phyloP scores from a whole-genome alignment of 2,888 invertebrate species.

The Apodemia duryi region DNA sequence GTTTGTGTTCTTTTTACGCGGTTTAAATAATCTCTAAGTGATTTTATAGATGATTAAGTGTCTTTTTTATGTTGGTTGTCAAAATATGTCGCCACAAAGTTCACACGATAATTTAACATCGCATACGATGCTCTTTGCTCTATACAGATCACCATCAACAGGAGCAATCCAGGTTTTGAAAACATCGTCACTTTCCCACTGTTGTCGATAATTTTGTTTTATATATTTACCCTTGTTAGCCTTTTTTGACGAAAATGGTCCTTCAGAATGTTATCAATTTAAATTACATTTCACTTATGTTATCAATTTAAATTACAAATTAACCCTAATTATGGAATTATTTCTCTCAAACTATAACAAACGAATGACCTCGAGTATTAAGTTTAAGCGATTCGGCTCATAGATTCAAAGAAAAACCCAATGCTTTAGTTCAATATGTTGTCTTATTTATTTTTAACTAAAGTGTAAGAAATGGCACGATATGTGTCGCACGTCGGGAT shows the following conservation, averaged over 20 bases:
- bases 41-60: not conserved
- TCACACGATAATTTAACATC: constrained; percentile 20
- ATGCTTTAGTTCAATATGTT: too few species aligned
- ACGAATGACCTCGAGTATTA: too few species aligned
- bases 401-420: too few species aligned
- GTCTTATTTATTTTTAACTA: too few species aligned
- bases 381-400: too few species aligned
- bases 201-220: constrained; percentile 23
- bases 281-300: constrained; percentile 15
- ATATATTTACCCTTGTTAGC: constrained; percentile 21
- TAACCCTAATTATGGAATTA: too few species aligned
- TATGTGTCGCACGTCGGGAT: too few species aligned
- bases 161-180: constrained; percentile 26
- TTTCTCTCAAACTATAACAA: too few species aligned
- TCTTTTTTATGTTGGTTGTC: not conserved
- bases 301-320: not conserved
- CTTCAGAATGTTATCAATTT: constrained; percentile 11
- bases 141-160: constrained; percentile 23
- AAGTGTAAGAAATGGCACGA: too few species aligned
- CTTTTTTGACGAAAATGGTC: constrained; percentile 22
- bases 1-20: not conserved
- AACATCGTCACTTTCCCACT: constrained; percentile 24
- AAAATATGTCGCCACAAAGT: constrained; percentile 21
- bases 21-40: not conserved
- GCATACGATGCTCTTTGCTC: constrained; percentile 2